Conservation (phyloP, 2,888 invertebrate species). For the Oxycera nigricornis region DNA sequence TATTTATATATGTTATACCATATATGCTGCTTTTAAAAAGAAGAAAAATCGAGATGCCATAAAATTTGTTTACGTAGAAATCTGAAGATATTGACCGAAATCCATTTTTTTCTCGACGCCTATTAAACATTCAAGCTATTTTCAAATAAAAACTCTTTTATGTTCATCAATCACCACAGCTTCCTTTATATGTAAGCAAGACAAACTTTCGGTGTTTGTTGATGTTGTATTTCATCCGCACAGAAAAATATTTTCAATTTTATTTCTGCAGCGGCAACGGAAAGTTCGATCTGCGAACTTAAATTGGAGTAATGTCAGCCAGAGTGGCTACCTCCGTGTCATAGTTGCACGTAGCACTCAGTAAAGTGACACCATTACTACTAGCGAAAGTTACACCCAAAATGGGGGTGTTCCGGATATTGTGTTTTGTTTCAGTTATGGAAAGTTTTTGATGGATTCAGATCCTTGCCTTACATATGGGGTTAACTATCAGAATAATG, state of each 20-base stretch:
- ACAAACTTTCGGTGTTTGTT: neutral
- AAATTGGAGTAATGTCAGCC: neutral
- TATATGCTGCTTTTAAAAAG: too few relatives aligned
- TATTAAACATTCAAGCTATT: too few relatives aligned
- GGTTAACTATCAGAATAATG: too few relatives aligned
- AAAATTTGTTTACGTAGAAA: too few relatives aligned
- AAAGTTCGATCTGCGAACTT: neutral
- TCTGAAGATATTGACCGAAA: too few relatives aligned
- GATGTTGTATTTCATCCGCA: neutral
- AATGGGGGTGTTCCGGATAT: neutral
- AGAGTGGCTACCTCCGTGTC: neutral
- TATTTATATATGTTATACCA: neutral
- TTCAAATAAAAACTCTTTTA: neutral
- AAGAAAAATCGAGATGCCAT: too few relatives aligned
- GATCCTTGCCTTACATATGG: too few relatives aligned
- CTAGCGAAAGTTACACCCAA: neutral
- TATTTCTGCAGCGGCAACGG: neutral
- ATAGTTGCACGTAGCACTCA: neutral
- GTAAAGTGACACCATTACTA: neutral
- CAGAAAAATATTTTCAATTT: conserved; percentile 17
- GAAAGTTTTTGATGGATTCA: neutral
- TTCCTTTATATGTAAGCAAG: neutral
- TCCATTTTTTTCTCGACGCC: too few relatives aligned
- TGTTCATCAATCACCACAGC: neutral
- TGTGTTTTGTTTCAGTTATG: neutral